Conservation (phyloP, 2,797 vertebrate species). For the Tokudaia tokunoshimensis region DNA sequence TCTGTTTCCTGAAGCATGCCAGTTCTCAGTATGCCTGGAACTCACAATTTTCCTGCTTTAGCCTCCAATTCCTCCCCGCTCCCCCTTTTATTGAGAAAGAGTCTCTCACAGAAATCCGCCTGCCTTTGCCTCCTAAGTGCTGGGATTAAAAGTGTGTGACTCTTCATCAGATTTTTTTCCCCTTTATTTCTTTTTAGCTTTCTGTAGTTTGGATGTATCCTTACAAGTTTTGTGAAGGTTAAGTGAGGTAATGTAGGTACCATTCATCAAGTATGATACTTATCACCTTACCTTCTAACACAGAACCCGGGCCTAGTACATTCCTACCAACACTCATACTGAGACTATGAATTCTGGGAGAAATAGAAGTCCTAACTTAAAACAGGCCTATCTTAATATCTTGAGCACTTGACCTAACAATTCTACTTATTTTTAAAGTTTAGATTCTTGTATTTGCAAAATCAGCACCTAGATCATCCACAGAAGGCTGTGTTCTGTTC, state of each 20-base stretch:
- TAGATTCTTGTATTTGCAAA: conserved; percentile 16
- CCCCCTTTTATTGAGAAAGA: neutral
- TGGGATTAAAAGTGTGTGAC: neutral
- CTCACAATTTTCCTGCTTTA: too few relatives aligned
- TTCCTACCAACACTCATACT: neutral
- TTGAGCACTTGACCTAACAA: conserved; percentile 32
- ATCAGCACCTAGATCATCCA: conserved; percentile 25
- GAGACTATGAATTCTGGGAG: neutral
- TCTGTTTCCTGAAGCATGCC: neutral
- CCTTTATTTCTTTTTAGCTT: conserved; percentile 20
- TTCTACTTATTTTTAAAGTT: neutral
- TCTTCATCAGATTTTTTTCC: neutral
- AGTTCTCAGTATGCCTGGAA: neutral
- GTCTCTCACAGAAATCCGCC: neutral
- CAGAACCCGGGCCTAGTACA: neutral
- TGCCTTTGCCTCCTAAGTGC: neutral
- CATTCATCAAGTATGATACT: neutral
- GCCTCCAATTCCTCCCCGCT: neutral
- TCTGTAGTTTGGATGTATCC: neutral
- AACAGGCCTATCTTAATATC: neutral
- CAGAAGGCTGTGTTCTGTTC: conserved; percentile 38
- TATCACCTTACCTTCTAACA: neutral
- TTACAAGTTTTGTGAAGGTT: neutral
- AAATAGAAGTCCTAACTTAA: neutral
- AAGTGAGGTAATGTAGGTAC: neutral